Evolutionary conservation across 2,888 invertebrate species (phyloP).

Genomic region (Drosophila atroscutellata): DNA sequence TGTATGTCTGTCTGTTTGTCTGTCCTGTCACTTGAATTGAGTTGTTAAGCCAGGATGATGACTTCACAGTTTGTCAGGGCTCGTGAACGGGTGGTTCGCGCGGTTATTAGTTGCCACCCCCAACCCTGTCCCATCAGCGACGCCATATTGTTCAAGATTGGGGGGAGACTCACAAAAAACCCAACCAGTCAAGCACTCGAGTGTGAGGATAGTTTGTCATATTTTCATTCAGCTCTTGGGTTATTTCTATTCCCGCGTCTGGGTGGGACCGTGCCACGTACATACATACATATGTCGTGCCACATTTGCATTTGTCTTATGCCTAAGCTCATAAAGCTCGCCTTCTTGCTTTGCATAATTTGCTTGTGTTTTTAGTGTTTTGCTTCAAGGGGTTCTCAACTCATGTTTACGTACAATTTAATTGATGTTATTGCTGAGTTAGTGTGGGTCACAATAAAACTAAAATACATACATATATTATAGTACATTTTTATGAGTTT

Average conservation of each 20-base stretch:
- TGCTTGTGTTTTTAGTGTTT: constrained; percentile 8
- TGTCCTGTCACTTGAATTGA: constrained; percentile 72
- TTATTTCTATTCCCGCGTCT: constrained; percentile 16
- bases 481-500: neutral
- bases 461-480: neutral
- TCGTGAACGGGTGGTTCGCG: constrained; percentile 56
- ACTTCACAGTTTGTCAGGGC: constrained; percentile 80
- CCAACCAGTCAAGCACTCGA: constrained; percentile 38
- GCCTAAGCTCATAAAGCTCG: constrained; percentile 36
- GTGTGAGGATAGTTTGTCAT: constrained; percentile 71
- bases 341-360: constrained; percentile 45
- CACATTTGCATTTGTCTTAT: constrained; percentile 78
- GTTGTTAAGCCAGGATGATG: constrained; percentile 81
- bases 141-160: constrained; percentile 20
- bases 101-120: constrained; percentile 37
- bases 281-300: constrained; percentile 57
- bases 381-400: constrained; percentile 3
- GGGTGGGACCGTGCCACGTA: constrained; percentile 36
- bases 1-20: constrained; percentile 20
- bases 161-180: constrained; percentile 23
- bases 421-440: constrained; percentile 28
- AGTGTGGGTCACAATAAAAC: neutral
- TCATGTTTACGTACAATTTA: constrained; percentile 4
- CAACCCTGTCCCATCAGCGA: neutral
- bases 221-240: constrained; percentile 39